A percentile compares a stretch with the other conserved stretches of the same genome.
Evolutionary conservation across 1,140 invertebrate genomes (phyloP).

Genomic region (Papilio aristodemus): DNA sequence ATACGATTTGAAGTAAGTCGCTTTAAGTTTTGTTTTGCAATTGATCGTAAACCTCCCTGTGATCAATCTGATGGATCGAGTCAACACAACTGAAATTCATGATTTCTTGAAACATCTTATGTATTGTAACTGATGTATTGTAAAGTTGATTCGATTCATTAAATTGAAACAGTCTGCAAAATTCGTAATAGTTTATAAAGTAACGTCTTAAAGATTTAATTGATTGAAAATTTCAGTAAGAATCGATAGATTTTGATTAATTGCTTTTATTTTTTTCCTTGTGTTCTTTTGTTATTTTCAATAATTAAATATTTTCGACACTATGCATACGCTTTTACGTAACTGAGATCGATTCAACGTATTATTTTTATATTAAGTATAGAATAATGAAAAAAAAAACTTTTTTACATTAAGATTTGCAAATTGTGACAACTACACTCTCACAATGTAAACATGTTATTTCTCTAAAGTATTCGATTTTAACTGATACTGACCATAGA

Average conservation of each 20-base stretch:
- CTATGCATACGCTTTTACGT: slow-evolving; percentile 73
- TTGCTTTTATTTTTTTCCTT: background rate
- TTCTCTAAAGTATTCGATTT: slow-evolving; percentile 38
- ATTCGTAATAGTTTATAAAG: slow-evolving; percentile 51
- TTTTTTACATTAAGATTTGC: slow-evolving; percentile 65
- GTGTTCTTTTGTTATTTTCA: slow-evolving; percentile 48
- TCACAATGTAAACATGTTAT: slow-evolving; percentile 60
- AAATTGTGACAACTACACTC: slow-evolving; percentile 73
- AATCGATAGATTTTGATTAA: background rate
- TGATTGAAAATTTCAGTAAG: slow-evolving; percentile 43
- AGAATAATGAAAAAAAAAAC: slow-evolving; percentile 68
- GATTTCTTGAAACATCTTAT: slow-evolving; percentile 15
- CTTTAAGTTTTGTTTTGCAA: slow-evolving; percentile 42
- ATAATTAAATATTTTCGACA: slow-evolving; percentile 54
- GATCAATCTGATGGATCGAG: slow-evolving; percentile 60
- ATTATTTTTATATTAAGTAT: slow-evolving; percentile 79
- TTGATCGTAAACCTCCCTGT: slow-evolving; percentile 39
- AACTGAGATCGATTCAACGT: slow-evolving; percentile 70
- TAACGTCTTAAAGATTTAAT: slow-evolving; percentile 50
- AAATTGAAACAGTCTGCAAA: slow-evolving; percentile 52
- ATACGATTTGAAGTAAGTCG: slow-evolving; percentile 52
- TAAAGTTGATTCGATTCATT: slow-evolving; percentile 42
- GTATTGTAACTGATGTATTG: slow-evolving; percentile 37
- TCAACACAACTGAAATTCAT: slow-evolving; percentile 30
- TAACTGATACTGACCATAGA: slow-evolving; percentile 53